These are phyloP conservation scores for Mastacembelus armatus DNA, from an alignment of 2,797 vertebrate genomes.

Conservation along the genomic window DNA sequence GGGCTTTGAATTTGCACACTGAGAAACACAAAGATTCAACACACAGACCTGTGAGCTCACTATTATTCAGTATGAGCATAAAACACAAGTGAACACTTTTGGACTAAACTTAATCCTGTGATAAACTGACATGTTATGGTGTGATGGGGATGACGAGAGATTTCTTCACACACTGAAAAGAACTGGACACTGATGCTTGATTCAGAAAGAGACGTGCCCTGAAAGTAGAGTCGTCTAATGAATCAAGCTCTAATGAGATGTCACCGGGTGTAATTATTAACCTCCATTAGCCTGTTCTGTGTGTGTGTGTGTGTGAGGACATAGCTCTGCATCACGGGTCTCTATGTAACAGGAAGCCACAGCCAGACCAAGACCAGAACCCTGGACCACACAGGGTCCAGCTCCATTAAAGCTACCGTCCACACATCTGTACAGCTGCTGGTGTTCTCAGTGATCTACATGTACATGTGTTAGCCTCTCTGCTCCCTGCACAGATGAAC, in stretches of 20 bases:
- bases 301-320: constrained; percentile 23
- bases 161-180: neutral
- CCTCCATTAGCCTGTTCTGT: constrained; percentile 13
- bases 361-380: constrained; percentile 1
- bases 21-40: constrained; percentile 49
- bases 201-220: constrained; percentile 5
- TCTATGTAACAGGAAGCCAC: neutral
- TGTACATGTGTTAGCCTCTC: too few relatives aligned
- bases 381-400: neutral
- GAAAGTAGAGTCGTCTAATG: constrained; percentile 18
- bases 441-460: neutral
- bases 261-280: constrained; percentile 34
- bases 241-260: constrained; percentile 32
- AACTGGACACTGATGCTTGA: constrained; percentile 9
- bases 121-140: too few relatives aligned
- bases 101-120: too few relatives aligned
- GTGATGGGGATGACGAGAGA: too few relatives aligned
- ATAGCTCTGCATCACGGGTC: constrained; percentile 1
- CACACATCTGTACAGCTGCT: neutral
- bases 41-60: neutral
- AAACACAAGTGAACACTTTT: too few relatives aligned
- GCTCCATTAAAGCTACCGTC: too few relatives aligned
- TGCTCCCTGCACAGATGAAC: neutral
- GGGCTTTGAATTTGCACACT: constrained; percentile 99
- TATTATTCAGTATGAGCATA: too few relatives aligned